A percentile compares a stretch with the other conserved stretches of the same genome.
These are phyloP conservation scores for Clarias laeviceps DNA, from an alignment of 2,797 vertebrate species.

Conservation along the genomic window DNA sequence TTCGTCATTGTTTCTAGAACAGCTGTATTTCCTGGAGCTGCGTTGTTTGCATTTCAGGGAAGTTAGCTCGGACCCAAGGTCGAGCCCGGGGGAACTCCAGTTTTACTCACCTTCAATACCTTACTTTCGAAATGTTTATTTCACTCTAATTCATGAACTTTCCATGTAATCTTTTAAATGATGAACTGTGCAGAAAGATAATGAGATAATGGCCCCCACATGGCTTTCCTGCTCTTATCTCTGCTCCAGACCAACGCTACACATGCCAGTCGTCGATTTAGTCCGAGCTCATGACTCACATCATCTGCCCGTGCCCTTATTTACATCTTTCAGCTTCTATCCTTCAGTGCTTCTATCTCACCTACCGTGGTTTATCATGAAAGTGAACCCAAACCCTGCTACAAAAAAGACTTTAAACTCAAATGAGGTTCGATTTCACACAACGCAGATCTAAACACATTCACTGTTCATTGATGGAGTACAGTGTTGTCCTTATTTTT, in stretches of 20 bases:
- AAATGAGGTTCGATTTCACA: neutral
- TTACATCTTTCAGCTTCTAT: neutral
- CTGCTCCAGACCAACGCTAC: neutral
- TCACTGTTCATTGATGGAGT: neutral
- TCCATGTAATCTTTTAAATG: conserved; percentile 17
- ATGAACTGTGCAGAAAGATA: conserved; percentile 15
- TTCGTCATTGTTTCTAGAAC: neutral
- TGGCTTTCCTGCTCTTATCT: conserved; percentile 19
- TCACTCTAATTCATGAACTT: conserved; percentile 6
- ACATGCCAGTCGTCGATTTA: neutral
- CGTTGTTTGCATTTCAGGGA: neutral
- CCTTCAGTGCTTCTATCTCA: neutral
- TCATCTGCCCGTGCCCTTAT: neutral
- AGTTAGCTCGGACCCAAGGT: neutral
- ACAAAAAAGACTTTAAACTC: neutral
- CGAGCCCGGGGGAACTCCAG: conserved; percentile 42
- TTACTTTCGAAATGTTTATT: neutral
- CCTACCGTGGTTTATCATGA: neutral
- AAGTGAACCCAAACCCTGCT: neutral
- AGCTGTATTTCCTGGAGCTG: conserved; percentile 13
- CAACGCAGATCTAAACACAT: neutral
- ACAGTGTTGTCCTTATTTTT: neutral
- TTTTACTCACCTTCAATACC: neutral
- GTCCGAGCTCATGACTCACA: conserved; percentile 17
- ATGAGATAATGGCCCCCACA: conserved; percentile 23